Evolutionary conservation across 1,140 invertebrate genomes (phyloP).

Genomic region (Drosophila carrolli): DNA sequence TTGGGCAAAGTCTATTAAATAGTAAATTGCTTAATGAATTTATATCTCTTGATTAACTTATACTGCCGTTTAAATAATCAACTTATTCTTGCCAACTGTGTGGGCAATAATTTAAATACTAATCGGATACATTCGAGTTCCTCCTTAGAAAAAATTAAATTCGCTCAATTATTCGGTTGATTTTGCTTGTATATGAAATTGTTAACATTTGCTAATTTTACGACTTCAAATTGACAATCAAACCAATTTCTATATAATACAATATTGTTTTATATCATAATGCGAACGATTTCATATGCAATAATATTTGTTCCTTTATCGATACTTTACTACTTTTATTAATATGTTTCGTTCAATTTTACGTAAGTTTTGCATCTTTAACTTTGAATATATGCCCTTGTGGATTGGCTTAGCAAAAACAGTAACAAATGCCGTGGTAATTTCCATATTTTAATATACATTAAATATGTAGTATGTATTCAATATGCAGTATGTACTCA

Average conservation of each 20-base stretch:
- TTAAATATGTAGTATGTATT: slow-evolving; percentile 15
- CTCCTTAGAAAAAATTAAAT: slow-evolving; percentile 72
- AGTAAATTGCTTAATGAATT: slow-evolving; percentile 74
- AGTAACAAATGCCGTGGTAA: slow-evolving; percentile 32
- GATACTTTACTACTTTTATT: slow-evolving; percentile 5
- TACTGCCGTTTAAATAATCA: slow-evolving; percentile 17
- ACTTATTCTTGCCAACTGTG: slow-evolving; percentile 36
- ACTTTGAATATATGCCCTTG: slow-evolving; percentile 6
- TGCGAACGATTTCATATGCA: slow-evolving; percentile 2
- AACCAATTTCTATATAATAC: slow-evolving; percentile 42
- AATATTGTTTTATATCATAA: slow-evolving; percentile 19
- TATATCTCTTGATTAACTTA: slow-evolving; percentile 24
- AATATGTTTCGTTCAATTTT: slow-evolving; percentile 13
- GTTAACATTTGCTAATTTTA: slow-evolving; percentile 56
- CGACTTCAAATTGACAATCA: slow-evolving; percentile 46
- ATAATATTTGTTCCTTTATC: slow-evolving; percentile 34
- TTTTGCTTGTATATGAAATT: slow-evolving; percentile 37
- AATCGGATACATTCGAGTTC: slow-evolving; percentile 48
- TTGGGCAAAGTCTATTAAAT: slow-evolving; percentile 72
- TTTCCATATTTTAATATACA: slow-evolving; percentile 14
- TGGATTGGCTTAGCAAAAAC: slow-evolving; percentile 36
- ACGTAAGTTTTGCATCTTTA: slow-evolving; percentile 5
- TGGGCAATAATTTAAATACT: slow-evolving; percentile 34
- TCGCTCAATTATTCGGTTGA: slow-evolving; percentile 62
- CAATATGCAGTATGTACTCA: slow-evolving; percentile 2